phyloP scores from a whole-genome alignment of 2,888 invertebrate species.

The Amaurobius ferox region DNA sequence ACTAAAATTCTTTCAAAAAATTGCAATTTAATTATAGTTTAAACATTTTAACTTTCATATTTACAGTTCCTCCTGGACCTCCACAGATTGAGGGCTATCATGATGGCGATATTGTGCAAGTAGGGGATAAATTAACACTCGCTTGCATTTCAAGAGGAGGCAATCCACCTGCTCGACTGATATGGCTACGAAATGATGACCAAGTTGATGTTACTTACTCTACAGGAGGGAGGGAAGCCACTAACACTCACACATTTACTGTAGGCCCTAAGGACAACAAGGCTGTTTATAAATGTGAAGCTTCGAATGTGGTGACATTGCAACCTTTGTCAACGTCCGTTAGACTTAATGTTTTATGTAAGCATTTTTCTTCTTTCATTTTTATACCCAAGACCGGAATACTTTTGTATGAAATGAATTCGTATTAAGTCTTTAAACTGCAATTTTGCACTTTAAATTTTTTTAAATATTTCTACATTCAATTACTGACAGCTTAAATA shows the following conservation, averaged over 20 bases:
- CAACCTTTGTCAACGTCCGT: conserved; percentile 73
- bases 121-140: conserved; percentile 92
- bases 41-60: too few relatives aligned
- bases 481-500: too few relatives aligned
- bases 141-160: conserved; percentile 95
- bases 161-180: conserved; percentile 95
- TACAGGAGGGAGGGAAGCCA: conserved; percentile 91
- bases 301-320: conserved; percentile 81
- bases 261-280: conserved; percentile 95
- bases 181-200: conserved; percentile 95
- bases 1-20: too few relatives aligned
- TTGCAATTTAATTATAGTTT: too few relatives aligned
- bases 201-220: conserved; percentile 91
- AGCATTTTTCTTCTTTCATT: conserved; percentile 80
- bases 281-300: conserved; percentile 94
- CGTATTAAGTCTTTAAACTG: too few relatives aligned
- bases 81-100: conserved; percentile 96
- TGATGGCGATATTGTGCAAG: conserved; percentile 90
- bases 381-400: too few relatives aligned
- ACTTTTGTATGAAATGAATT: too few relatives aligned
- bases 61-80: conserved; percentile 85
- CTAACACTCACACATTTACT: conserved; percentile 92
- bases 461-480: too few relatives aligned
- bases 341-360: conserved; percentile 90
- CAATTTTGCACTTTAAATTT: too few relatives aligned